phyloP scores from a whole-genome alignment of 2,113 vertebrate species.

The Greenwoodochromis staneri region DNA sequence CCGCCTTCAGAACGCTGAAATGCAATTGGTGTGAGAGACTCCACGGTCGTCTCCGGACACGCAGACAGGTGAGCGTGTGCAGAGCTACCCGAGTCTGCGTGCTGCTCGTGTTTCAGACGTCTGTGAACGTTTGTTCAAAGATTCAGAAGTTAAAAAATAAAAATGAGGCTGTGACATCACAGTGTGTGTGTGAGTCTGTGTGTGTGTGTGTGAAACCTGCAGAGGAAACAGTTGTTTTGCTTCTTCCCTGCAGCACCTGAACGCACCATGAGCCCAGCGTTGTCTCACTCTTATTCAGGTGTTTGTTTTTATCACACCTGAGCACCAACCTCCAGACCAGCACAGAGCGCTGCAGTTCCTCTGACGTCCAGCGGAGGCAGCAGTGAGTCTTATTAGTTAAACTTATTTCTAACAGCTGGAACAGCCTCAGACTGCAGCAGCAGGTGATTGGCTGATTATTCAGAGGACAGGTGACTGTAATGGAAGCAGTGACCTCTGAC shows the following conservation, averaged over 20 bases:
- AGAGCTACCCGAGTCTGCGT: neutral
- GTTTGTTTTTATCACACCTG: neutral
- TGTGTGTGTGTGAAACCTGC: neutral
- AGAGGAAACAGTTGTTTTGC: neutral
- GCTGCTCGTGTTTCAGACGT: neutral
- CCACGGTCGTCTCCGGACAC: neutral
- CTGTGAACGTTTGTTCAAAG: neutral
- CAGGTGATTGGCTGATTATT: neutral
- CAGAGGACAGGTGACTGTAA: neutral
- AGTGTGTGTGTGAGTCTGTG: fast-evolving
- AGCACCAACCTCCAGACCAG: neutral
- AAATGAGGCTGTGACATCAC: neutral
- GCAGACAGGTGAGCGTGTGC: neutral
- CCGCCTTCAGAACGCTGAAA: neutral
- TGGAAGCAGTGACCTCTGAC: neutral
- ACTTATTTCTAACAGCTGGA: neutral
- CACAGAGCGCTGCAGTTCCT: neutral
- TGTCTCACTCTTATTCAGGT: neutral
- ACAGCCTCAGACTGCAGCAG: neutral
- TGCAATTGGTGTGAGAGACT: neutral
- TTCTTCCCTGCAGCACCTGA: neutral
- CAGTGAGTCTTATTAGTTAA: neutral
- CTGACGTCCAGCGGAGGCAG: neutral
- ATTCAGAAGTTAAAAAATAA: neutral
- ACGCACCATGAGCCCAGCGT: neutral